phyloP scores from a whole-genome alignment of 1,140 invertebrate species.

The Caenorhabditis latens region DNA sequence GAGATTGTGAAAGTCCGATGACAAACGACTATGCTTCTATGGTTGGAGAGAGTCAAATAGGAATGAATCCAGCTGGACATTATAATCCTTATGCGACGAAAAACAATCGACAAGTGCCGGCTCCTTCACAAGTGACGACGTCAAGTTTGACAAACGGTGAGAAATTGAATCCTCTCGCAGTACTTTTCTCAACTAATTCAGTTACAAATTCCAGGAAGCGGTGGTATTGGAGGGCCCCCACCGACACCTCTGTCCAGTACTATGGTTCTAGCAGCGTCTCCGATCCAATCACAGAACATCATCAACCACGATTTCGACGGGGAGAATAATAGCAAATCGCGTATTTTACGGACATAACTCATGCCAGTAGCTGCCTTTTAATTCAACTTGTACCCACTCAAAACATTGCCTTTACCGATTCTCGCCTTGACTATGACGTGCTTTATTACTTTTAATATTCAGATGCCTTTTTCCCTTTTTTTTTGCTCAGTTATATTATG shows the following conservation, averaged over 20 bases:
- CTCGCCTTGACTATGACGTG: background rate
- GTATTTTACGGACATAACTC: conserved; percentile 7
- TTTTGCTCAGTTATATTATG: background rate
- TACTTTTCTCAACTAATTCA: background rate
- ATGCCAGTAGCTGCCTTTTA: too few relatives aligned
- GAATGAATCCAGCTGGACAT: background rate
- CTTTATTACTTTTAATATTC: conserved; percentile 35
- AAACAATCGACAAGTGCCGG: background rate
- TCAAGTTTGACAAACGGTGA: conserved; percentile 41
- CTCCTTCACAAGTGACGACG: conserved; percentile 4
- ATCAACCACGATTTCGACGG: conserved; percentile 9
- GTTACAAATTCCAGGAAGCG: conserved; percentile 38
- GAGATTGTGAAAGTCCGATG: conserved; percentile 62
- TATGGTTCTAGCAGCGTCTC: conserved; percentile 44
- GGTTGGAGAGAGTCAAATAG: conserved; percentile 83
- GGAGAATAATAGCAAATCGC: background rate
- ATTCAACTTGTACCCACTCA: too few relatives aligned
- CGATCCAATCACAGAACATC: conserved; percentile 17
- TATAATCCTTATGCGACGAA: background rate
- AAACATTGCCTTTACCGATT: conserved; percentile 25
- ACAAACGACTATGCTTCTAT: conserved; percentile 75
- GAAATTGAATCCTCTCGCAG: background rate
- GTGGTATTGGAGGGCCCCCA: conserved; percentile 19
- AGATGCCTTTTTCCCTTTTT: background rate
- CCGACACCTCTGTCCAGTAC: conserved; percentile 38